phyloP scores from a whole-genome alignment of 2,113 vertebrate species.

The Rhinoderma darwinii region DNA sequence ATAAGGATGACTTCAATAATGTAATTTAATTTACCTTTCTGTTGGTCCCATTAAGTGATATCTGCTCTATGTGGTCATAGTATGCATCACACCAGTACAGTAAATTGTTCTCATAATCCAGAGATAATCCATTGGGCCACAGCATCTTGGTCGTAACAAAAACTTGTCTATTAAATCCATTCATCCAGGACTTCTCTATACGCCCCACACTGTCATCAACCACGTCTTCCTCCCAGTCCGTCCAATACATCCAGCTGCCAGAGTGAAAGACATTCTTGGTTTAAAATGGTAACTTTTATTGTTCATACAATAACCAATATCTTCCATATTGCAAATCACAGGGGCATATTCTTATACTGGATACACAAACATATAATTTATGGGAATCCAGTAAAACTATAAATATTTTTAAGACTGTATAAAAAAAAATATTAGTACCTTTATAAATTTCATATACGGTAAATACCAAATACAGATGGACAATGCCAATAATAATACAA shows the following conservation, averaged over 20 bases:
- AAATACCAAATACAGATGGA: background rate
- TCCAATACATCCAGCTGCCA: conserved; percentile 98
- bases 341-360: background rate
- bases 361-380: background rate
- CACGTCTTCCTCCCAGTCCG: conserved; percentile 98
- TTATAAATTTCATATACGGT: background rate
- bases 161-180: conserved; percentile 87
- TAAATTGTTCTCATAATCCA: conserved; percentile 84
- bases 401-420: background rate
- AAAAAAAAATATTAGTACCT: background rate
- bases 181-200: conserved; percentile 99
- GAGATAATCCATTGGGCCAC: conserved; percentile 96
- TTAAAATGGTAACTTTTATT: background rate
- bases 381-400: background rate
- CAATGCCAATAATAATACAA: too few species aligned
- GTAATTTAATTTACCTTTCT: conserved; percentile 82
- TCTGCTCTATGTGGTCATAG: conserved; percentile 97
- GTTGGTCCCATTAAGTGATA: conserved; percentile 92
- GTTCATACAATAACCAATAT: background rate
- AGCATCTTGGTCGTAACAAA: conserved; percentile 98
- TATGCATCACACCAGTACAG: conserved; percentile 99
- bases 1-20: background rate
- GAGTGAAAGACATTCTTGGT: conserved; percentile 58
- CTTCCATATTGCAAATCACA: too few species aligned
- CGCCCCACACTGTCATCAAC: conserved; percentile 95